Conservation (phyloP, 2,113 vertebrate genomes). For the Melospiza melodia region DNA sequence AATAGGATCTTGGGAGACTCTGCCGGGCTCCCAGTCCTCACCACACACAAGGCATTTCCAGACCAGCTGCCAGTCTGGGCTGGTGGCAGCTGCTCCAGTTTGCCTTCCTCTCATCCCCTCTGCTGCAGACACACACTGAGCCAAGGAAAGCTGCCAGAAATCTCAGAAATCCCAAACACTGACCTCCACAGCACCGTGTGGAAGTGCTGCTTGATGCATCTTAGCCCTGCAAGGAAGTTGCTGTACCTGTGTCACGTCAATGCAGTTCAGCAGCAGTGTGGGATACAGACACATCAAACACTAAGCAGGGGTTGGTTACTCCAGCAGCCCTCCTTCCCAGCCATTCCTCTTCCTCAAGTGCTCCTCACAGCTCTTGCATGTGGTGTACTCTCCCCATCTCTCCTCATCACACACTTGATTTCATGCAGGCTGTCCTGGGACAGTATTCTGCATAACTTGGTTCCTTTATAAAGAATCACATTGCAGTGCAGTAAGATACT, state of each 20-base stretch:
- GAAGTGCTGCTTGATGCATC: neutral
- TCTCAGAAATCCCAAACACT: neutral
- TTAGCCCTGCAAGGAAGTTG: neutral
- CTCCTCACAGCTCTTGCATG: neutral
- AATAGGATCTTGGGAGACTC: neutral
- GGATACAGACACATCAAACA: neutral
- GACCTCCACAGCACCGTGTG: fast-evolving
- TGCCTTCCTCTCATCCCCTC: neutral
- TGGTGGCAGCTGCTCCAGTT: neutral
- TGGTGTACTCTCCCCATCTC: neutral
- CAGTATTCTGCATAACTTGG: neutral
- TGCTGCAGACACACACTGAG: fast-evolving
- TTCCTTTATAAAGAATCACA: neutral
- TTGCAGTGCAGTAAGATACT: neutral
- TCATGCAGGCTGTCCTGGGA: neutral
- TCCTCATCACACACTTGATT: neutral
- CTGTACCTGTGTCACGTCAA: neutral
- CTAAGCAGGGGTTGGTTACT: neutral
- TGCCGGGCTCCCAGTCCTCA: neutral
- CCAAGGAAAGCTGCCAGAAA: neutral
- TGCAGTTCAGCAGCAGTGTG: neutral
- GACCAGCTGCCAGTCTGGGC: neutral
- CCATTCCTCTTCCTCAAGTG: neutral
- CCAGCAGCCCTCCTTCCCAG: neutral
- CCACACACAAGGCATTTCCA: neutral